Percentiles rank a stretch among this genome's conserved stretches.
phyloP scores from a whole-genome alignment of 2,797 vertebrate genomes.

The Eulemur rubriventer region DNA sequence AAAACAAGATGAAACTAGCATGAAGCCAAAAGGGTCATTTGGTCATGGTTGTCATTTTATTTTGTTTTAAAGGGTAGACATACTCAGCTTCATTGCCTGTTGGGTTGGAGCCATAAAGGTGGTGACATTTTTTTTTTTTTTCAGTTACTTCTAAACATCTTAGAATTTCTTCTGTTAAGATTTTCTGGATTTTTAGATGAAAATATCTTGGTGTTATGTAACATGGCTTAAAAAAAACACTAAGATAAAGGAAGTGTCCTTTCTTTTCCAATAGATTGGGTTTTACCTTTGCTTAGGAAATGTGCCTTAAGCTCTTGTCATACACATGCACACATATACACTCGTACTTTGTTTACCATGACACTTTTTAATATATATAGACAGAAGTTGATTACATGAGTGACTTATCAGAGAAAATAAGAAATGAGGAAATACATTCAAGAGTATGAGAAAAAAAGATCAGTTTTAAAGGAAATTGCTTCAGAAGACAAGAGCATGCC shows the following conservation, averaged over 20 bases:
- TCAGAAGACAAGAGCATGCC: not conserved
- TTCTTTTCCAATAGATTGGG: not conserved
- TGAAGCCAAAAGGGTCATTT: not conserved
- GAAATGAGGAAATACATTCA: slow-evolving; percentile 3
- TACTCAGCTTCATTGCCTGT: not conserved
- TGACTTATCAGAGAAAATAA: slow-evolving; percentile 33
- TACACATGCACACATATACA: not conserved
- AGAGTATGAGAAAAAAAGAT: not conserved
- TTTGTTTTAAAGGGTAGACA: not conserved
- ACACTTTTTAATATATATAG: not conserved
- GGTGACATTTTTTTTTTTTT: not conserved
- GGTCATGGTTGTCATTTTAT: not conserved
- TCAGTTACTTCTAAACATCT: not conserved
- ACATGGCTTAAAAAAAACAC: not conserved
- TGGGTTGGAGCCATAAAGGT: not conserved
- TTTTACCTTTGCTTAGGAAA: slow-evolving; percentile 27
- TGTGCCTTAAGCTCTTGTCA: not conserved
- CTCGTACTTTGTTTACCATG: not conserved
- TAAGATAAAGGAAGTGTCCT: slow-evolving; percentile 7
- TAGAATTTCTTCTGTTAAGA: slow-evolving; percentile 10
- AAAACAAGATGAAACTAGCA: slow-evolving; percentile 1
- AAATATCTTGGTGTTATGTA: not conserved
- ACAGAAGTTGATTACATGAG: not conserved
- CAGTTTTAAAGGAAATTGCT: not conserved
- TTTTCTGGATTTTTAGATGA: not conserved